Percentiles rank a stretch among this genome's conserved stretches.
phyloP scores from a whole-genome alignment of 2,797 vertebrate species.

The Cottoperca gobio region DNA sequence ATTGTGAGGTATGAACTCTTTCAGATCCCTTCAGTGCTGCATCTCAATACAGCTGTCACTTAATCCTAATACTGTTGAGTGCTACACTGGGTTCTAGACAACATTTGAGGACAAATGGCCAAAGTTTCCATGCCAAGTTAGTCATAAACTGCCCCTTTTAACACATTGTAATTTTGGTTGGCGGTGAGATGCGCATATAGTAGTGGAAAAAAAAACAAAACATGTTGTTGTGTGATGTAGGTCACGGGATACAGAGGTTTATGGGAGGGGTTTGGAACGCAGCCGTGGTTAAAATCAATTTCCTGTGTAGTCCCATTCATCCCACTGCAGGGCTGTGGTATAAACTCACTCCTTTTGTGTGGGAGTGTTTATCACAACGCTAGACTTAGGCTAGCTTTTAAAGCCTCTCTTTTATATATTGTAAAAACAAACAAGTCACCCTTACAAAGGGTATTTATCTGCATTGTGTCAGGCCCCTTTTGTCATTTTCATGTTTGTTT shows the following conservation, averaged over 20 bases:
- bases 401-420: constrained; percentile 24
- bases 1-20: constrained; percentile 8
- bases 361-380: constrained; percentile 49
- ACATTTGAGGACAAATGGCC: constrained; percentile 7
- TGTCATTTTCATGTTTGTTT: not conserved
- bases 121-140: constrained; percentile 24
- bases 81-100: constrained; percentile 6
- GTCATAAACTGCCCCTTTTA: constrained; percentile 52
- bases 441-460: constrained; percentile 18
- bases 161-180: constrained; percentile 35
- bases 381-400: not conserved
- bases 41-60: not conserved
- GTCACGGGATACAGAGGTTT: constrained; percentile 59
- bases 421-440: constrained; percentile 13
- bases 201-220: constrained; percentile 43
- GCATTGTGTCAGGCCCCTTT: not conserved
- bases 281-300: constrained; percentile 62
- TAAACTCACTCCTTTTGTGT: constrained; percentile 63
- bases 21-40: constrained; percentile 5
- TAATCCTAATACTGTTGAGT: constrained; percentile 18
- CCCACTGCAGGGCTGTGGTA: constrained; percentile 67
- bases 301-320: constrained; percentile 68
- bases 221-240: constrained; percentile 65
- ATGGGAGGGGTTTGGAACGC: constrained; percentile 57
- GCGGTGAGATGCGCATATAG: constrained; percentile 29